Base-by-base conservation (phyloP, 2,797 vertebrate genomes). In the Fringilla coelebs region DNA sequence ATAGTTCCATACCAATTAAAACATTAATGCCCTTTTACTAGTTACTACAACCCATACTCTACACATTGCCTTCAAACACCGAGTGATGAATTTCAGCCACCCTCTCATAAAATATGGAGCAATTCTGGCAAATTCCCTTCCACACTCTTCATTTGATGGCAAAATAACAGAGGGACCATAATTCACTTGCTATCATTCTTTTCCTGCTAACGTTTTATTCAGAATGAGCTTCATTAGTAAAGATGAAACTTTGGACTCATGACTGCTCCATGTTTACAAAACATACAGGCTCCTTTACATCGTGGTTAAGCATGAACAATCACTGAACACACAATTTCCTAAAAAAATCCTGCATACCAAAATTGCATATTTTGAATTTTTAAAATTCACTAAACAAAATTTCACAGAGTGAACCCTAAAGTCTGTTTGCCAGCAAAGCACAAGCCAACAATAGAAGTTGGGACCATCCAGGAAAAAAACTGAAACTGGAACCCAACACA, bases 241-340 rank as follows among this genome's bases (percentile, higher is more conserved):
- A 95, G 94, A 95, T 81, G 94, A 94, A 97, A 97, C 93, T 87
- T 97, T 90, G 96, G 96, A 97, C 94, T 98, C 94, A 94, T 65
- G 93, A 94, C 87, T 94, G 93, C 92, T 97, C 95, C 96, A 85
- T 96, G 95, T 97, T 97, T 97, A 98, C 94, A 98, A 88, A 96
- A 94, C 89, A 97, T 51, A 94, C 92, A 96, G 54, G 68, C 63
- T 95, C 94, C 92, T 97, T 96, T 94, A 96, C 91, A 95, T 65
- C 12, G 46, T 82, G 51, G 48, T 79, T 73, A 88, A 85, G 70
- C 88, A 71, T 45, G 26, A 92, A 88, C 62, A 87, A 84, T 49
- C 73, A 95, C 85, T 58, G 61, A 94, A 84, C 84, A 91, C 38
- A 65, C 55, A 66, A 77, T 74, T 96, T 85, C 52, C 85, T 91